Percentiles rank a stretch among this genome's conserved stretches.
Conservation (phyloP, 2,797 vertebrate genomes). For the Neoniphon sammara region DNA sequence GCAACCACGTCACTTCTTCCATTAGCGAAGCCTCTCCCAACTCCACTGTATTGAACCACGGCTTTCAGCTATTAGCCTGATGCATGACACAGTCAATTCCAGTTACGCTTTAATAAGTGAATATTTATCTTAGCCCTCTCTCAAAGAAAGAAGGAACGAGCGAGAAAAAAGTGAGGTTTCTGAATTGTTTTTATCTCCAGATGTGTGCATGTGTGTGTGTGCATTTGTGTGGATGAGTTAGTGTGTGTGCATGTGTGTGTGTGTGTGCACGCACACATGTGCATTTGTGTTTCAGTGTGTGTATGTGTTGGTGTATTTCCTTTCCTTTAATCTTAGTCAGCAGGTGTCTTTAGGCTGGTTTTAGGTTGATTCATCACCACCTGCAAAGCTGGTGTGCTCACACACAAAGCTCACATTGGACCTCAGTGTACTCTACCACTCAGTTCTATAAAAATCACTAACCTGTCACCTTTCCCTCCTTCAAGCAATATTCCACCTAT, state of each 20-base stretch:
- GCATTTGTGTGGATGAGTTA: not conserved
- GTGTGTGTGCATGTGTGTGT: not conserved
- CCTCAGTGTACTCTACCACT: not conserved
- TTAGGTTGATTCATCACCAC: constrained; percentile 49
- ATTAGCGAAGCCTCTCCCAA: constrained; percentile 96
- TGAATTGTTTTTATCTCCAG: constrained; percentile 66
- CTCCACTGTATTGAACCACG: constrained; percentile 94
- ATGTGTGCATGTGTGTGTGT: constrained; percentile 38
- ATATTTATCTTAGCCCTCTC: constrained; percentile 87
- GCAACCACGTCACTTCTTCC: constrained; percentile 97
- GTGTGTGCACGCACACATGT: not conserved
- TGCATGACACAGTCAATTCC: constrained; percentile 97
- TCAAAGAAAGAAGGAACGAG: constrained; percentile 59
- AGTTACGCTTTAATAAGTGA: constrained; percentile 95
- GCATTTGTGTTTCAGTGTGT: not conserved
- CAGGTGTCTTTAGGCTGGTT: constrained; percentile 30
- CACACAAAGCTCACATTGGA: constrained; percentile 2
- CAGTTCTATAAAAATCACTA: not conserved
- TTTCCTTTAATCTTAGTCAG: constrained; percentile 48
- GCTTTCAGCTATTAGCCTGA: constrained; percentile 95
- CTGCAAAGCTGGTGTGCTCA: constrained; percentile 30
- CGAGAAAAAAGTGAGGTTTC: constrained; percentile 34
- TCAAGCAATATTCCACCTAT: not conserved
- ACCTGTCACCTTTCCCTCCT: not conserved
- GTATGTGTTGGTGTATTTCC: constrained; percentile 29